phyloP scores from a whole-genome alignment of 2,113 vertebrate species.

The Casuarius casuarius region DNA sequence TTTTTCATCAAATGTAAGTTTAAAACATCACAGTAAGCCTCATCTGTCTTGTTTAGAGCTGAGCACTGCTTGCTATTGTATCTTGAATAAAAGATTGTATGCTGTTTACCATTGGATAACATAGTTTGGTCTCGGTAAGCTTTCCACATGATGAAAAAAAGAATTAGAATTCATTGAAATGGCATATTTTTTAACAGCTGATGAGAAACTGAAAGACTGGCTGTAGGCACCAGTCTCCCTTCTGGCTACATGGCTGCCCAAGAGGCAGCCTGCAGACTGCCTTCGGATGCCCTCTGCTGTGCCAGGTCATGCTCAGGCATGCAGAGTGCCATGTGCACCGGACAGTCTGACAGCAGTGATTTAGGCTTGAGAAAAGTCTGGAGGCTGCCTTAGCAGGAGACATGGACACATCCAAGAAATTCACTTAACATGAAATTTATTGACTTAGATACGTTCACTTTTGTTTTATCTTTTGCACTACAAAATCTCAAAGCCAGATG shows the following conservation, averaged over 20 bases:
- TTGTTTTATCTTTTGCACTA: not conserved
- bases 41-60: not conserved
- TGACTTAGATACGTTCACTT: not conserved
- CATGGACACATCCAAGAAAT: not conserved
- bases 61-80: not conserved
- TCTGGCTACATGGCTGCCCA: not conserved
- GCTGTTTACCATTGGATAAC: not conserved
- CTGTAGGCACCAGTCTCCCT: not conserved
- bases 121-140: not conserved
- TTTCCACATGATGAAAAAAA: not conserved
- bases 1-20: not conserved
- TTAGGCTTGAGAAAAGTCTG: too few species aligned
- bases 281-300: not conserved
- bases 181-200: not conserved
- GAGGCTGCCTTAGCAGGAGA: not conserved
- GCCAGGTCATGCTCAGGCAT: not conserved
- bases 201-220: not conserved
- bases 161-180: not conserved
- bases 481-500: not conserved
- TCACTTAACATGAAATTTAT: not conserved
- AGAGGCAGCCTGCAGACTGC: not conserved
- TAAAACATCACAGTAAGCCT: slow-evolving; percentile 5
- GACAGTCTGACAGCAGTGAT: not conserved
- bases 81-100: not conserved
- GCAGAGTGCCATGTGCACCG: not conserved